A percentile compares a stretch with the other conserved stretches of the same genome.
phyloP scores from a whole-genome alignment of 1,140 invertebrate species.

The Drosophila miranda region DNA sequence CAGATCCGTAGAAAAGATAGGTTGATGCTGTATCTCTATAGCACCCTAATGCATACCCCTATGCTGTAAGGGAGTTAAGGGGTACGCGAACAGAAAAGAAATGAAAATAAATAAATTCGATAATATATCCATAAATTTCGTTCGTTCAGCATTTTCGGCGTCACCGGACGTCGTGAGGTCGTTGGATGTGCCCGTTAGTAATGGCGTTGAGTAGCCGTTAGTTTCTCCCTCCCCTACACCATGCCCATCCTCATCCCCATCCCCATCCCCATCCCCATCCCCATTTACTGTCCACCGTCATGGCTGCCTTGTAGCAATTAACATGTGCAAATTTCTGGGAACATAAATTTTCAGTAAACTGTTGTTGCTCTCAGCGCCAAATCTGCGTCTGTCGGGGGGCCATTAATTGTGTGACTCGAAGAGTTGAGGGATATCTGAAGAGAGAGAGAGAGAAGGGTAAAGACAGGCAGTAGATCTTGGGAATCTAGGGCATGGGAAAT shows the following conservation, averaged over 20 bases:
- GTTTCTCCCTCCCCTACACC: background rate
- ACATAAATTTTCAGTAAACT: constrained; percentile 48
- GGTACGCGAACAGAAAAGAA: background rate
- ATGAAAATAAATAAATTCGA: constrained; percentile 63
- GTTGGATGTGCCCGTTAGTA: constrained; percentile 29
- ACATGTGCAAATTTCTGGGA: constrained; percentile 51
- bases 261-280: no score
- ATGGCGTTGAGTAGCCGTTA: constrained; percentile 8
- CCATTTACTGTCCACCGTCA: no score
- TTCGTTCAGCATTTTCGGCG: constrained; percentile 32
- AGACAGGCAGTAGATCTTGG: no score
- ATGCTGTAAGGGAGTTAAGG: no score
- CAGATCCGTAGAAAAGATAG: no score
- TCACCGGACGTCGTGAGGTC: constrained; percentile 27
- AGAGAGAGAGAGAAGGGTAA: no score
- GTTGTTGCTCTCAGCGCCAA: constrained; percentile 40
- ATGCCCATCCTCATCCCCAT: background rate
- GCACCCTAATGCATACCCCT: no score
- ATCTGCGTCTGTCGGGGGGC: constrained; percentile 41
- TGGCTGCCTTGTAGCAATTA: constrained; percentile 46
- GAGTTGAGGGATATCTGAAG: background rate
- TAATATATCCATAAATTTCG: constrained; percentile 73
- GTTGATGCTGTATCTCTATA: no score
- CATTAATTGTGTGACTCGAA: constrained; percentile 31
- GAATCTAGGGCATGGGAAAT: no score